Conservation (phyloP, 2,113 vertebrate genomes). For the Pagrus major region DNA sequence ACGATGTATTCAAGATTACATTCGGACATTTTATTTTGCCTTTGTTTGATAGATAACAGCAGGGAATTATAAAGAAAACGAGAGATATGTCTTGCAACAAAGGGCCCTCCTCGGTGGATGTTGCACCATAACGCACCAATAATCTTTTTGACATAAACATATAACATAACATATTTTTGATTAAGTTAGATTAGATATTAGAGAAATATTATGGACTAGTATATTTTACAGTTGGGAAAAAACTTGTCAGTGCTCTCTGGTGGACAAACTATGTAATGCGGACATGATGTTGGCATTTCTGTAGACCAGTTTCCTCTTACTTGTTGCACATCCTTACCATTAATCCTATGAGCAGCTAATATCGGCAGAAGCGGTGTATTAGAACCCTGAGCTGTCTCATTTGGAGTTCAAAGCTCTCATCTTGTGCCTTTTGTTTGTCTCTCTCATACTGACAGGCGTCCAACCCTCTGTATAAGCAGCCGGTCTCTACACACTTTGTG, state of each 20-base stretch:
- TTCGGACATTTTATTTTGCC: neutral
- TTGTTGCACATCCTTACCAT: neutral
- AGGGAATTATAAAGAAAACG: neutral
- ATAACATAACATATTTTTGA: no score
- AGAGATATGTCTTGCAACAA: no score
- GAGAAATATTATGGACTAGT: no score
- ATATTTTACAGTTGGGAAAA: no score
- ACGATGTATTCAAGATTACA: neutral
- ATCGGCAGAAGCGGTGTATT: neutral
- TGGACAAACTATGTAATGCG: neutral
- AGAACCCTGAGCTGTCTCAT: neutral
- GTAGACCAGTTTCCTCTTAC: no score
- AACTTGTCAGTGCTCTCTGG: no score
- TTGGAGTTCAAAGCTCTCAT: neutral
- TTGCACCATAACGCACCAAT: no score
- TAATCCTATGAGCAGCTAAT: neutral
- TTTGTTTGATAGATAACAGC: neutral
- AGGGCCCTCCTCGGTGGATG: no score
- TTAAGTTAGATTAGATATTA: no score
- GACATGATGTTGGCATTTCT: neutral
- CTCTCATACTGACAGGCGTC: conserved; percentile 86
- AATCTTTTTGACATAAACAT: no score
- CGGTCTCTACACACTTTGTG: conserved; percentile 88
- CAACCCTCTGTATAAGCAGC: conserved; percentile 96
- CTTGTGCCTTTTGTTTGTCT: neutral